Evolutionary conservation across 2,113 vertebrate genomes (phyloP), one percentile per base, ranked within the genome.

Genomic region (Psilopsiagon aurifrons): DNA sequence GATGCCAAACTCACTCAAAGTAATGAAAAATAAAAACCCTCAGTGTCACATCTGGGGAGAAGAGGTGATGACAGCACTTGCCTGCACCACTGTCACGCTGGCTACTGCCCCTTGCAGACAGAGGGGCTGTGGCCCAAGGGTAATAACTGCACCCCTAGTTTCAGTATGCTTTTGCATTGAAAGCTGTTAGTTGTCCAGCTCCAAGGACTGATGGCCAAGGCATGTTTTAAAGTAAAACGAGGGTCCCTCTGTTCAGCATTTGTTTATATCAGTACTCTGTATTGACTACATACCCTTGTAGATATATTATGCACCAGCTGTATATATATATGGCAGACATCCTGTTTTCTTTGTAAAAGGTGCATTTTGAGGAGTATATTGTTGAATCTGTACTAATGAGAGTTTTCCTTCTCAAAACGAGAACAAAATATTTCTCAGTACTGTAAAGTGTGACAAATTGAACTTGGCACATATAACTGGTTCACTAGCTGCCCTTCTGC

Each of bases 401-500:
- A 75, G 25, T 47, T 77, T 85, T 86, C 49, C 41, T 86, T 76
- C 41, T 83, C 41, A 69, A 92, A 94, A 88, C 0, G 1, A 94
- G 83, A 82, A 68, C n/a, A 90, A 91, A 96, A 28, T 77, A 93
- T 75, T 93, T 93, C 59, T 91, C 14, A 8, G 64, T 80, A 79
- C 69, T 46, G n/a, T 59, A 74, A 88, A 86, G 44, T 90, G 77
- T 97, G 96, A 97, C 85, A 93, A 95, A 97, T 96, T 54, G 86
- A 92, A 92, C 74, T 51, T 96, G 97, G 94, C 97, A 97, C 55
- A 10, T 68, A 55, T 89, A 97, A 80, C 93, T 96, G 96, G 94
- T 97, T 97, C 96, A 96, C 96, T 96, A 95, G 96, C 96, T 95
- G 95, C 94, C 96, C 94, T 95, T 96, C 96, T 97, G 96, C 92